Evolutionary conservation across 2,888 invertebrate species (phyloP), one percentile per base, ranked within the genome.

Genomic region (Acleris sparsana): DNA sequence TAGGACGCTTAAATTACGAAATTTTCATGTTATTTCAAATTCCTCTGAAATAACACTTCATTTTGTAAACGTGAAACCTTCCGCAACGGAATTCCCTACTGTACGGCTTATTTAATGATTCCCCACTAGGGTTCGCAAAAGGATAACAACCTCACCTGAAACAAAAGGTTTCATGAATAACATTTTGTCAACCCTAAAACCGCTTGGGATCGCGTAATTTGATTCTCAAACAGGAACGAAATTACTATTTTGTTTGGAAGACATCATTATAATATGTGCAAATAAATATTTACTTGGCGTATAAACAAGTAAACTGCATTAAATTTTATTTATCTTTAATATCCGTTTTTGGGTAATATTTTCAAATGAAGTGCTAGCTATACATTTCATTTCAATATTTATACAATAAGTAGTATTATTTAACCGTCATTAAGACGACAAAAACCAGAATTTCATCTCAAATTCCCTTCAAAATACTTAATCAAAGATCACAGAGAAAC

Each of bases 121-220:
- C 33, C 44, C 39, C 49, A 13, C 20, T 33, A 65, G 61, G 56
- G 60, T 66, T 52, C 69, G 75, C 79, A 77, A 79, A 80, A 73
- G 75, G 80, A 77, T 78, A 79, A 82, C 72, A 66, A 72, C 69
- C 82, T 85, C 78, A 89, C 89, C 88, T 88, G 87, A 80, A 87
- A 89, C 86, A 88, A 85, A 83, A 73, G 72, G 69, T 75, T 75
- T 78, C 75, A 77, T 77, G 76, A 83, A 83, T 83, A 80, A 80
- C 71, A 70, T 71, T 63, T 69, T 77, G 80, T 80, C 78, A 79
- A 79, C 79, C 76, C 73, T 72, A 72, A 70, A 73, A 74, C 75
- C 80, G 64, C 78, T 66, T 64, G 80, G 79, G 80, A 74, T 71
- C 53, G 53, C 39, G 55, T 20, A 43, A 16, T 43, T 43, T 29